Evolutionary conservation across 2,113 vertebrate genomes (phyloP).

Genomic region (Microtus ochrogaster): DNA sequence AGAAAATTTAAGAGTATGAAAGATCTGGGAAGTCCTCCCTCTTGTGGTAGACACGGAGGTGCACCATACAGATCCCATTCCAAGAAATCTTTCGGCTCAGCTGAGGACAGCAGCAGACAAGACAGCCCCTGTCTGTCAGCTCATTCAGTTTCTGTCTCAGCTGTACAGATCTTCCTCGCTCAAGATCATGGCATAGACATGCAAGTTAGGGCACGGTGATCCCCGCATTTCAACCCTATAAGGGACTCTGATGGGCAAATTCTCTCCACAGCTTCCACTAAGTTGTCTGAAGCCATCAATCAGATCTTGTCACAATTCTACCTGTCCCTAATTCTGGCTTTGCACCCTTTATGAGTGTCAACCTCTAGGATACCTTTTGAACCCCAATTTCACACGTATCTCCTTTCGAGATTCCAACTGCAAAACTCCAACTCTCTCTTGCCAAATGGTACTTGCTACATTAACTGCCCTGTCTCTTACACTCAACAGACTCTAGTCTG

Average conservation of each 20-base stretch:
- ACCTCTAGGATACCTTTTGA: neutral
- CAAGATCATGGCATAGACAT: neutral
- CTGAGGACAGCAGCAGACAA: neutral
- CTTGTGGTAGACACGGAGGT: slow-evolving; percentile 24
- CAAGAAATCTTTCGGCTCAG: neutral
- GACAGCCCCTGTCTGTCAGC: neutral
- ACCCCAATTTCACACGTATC: neutral
- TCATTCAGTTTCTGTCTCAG: neutral
- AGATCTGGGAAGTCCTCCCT: slow-evolving; percentile 9
- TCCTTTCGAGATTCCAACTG: slow-evolving; percentile 1
- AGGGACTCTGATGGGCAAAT: neutral
- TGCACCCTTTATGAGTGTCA: neutral
- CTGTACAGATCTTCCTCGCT: neutral
- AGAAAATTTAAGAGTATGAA: neutral
- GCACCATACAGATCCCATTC: neutral
- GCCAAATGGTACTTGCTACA: neutral
- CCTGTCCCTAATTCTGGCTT: neutral
- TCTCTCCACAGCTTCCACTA: neutral
- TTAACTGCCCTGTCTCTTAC: neutral
- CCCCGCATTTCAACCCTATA: neutral
- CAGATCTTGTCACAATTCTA: neutral
- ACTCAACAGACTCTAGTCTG: neutral
- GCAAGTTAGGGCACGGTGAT: neutral
- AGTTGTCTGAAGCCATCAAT: neutral
- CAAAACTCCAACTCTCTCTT: neutral